Percentiles rank a stretch among this genome's conserved stretches.
Conservation (phyloP, 2,797 vertebrate genomes). For the Poecilia velifera region DNA sequence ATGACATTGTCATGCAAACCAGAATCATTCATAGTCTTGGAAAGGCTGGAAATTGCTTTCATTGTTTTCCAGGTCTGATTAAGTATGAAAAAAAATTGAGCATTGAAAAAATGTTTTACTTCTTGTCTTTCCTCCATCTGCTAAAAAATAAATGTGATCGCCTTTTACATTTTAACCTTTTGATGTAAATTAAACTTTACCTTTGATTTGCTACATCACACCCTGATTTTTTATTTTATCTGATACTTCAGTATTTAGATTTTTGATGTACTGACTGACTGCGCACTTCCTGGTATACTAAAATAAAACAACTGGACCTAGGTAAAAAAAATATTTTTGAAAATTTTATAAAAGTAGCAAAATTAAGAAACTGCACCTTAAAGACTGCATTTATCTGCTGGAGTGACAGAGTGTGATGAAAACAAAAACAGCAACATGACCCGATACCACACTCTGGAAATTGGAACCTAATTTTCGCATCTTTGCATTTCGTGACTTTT, state of each 20-base stretch:
- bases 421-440: background rate
- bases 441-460: background rate
- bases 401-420: background rate
- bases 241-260: background rate
- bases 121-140: background rate
- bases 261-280: background rate
- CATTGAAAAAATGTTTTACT: background rate
- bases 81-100: background rate
- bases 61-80: background rate
- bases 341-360: background rate
- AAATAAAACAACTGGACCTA: background rate
- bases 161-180: background rate
- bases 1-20: background rate
- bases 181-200: background rate
- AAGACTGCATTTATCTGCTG: background rate
- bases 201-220: background rate
- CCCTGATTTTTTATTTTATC: background rate
- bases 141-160: background rate
- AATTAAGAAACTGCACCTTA: background rate
- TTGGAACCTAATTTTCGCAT: background rate
- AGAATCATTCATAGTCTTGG: background rate
- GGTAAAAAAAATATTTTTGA: background rate
- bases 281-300: background rate
- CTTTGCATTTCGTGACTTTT: background rate
- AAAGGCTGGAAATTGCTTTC: background rate